Evolutionary conservation across 2,113 vertebrate genomes (phyloP), one percentile per base, ranked within the genome.

Genomic region (Bubo bubo): DNA sequence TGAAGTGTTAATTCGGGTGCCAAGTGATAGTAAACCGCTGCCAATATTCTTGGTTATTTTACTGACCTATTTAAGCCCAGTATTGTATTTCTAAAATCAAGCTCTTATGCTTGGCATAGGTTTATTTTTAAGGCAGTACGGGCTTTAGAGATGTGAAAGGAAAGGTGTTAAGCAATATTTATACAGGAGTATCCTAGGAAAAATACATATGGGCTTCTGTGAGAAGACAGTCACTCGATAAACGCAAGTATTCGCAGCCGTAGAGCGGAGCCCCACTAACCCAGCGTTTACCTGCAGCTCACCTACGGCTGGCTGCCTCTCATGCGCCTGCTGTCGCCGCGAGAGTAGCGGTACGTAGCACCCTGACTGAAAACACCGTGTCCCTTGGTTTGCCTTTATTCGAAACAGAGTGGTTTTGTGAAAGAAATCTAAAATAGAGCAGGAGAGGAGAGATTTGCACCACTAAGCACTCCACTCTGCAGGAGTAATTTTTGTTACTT

Each of bases 21-120:
- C 87, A 92, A 67, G 72, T 14, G 90, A 81, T 12, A 52, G 56
- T 12, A 64, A 90, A 62, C 71, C 18, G 27, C 79, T 93, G 79
- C 79, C 94, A 72, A 41, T 52, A 20, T 37, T 75, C 59, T 37
- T 43, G 75, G 56, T 49, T 76, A 50, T 90, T 96, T 88, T 84
- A 86, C 62, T 85, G 91, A 70, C 93, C 80, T 85, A 22, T 75
- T 82, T 66, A 91, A 94, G 58, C 45, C 26, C 39, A 12, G 68
- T 43, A 68, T 64, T 91, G 30, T 43, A 52, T 83, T 80, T 80
- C 79, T 93, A 86, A 95, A 89, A 80, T 83, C 60, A 83, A 77
- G 55, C 63, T 94, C 16, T 71, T 68, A n/a, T 1, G 10, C 67
- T 88, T 88, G 88, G 76, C 73, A 20, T 56, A 13, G 59, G 3